A percentile compares a stretch with the other conserved stretches of the same genome.
phyloP scores from a whole-genome alignment of 2,797 vertebrate species.

The Orientallactaga sibirica region DNA sequence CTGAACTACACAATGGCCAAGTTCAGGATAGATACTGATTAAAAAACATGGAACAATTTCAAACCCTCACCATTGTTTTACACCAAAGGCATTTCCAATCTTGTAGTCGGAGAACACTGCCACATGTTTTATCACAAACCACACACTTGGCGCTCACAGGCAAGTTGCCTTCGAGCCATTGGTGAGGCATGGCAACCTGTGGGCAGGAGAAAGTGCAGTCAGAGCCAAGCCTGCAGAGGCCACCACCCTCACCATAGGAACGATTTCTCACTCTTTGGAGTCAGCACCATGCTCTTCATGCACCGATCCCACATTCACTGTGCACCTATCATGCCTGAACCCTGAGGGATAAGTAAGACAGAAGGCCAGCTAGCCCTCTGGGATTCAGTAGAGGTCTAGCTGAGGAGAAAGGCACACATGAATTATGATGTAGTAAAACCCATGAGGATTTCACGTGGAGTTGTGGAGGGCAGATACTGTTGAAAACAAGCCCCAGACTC shows the following conservation, averaged over 20 bases:
- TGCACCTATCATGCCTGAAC: background rate
- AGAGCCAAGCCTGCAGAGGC: background rate
- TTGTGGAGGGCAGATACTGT: background rate
- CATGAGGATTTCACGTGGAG: background rate
- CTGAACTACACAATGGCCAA: background rate
- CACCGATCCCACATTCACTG: background rate
- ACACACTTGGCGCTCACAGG: slow-evolving; percentile 98
- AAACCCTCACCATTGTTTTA: slow-evolving; percentile 95
- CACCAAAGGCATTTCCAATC: slow-evolving; percentile 99
- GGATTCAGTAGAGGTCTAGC: background rate
- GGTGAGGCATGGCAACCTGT: slow-evolving; percentile 98
- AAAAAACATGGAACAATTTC: background rate
- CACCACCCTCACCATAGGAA: no score
- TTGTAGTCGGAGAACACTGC: slow-evolving; percentile 97
- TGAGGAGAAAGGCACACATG: background rate
- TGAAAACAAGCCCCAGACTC: background rate
- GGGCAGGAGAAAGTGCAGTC: slow-evolving; percentile 42
- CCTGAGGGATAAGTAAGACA: background rate
- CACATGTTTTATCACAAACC: slow-evolving; percentile 98
- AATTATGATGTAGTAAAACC: background rate
- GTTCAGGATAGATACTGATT: background rate
- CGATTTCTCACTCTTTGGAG: background rate
- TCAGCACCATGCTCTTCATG: rapidly evolving
- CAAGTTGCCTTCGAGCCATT: slow-evolving; percentile 98
- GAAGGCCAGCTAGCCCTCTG: background rate